Base-by-base conservation (phyloP, 1,140 invertebrate species). In the Nebria ingens region DNA sequence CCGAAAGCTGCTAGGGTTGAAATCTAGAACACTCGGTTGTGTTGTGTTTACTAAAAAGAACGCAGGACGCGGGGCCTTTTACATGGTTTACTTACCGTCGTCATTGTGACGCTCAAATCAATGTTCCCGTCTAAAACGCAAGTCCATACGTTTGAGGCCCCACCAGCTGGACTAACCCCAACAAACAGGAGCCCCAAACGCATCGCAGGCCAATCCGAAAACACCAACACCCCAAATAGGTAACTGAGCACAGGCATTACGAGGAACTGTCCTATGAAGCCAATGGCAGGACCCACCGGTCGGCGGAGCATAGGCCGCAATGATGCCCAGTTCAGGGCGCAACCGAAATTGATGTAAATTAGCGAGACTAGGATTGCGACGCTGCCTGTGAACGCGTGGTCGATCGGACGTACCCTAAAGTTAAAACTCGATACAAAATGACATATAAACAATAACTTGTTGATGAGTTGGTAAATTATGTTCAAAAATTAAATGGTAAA, bases 111-210 rank as follows among this genome's bases (percentile, higher is more conserved):
- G 0, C 89, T 93, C 3, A 97, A 76, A 73, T 92, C 84, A 0
- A 95, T 75, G 74, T 96, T 96, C 3, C 90, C 93, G 23, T 83
- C 86, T 0, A 97, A 70, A 22, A 94, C 78, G 56, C 89, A 80
- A 0, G 91, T 90, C 91, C 93, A 97, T 61, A 95, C 92, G 68
- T 97, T 97, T n/a, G 91, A 95, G 11, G 92, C 90, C 1, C 92
- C 93, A 1, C 93, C 93, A 22, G 87, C 92, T 13, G 93, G 93
- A 55, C 87, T 84, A 50, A 92, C 88, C 1, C 92, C 93, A 1
- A 89, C 89, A 62, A 93, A 90, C 73, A 97, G 97, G 65, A 97
- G 78, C 0, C 93, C 93, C 59, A 96, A 73, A 56, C 85, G 82
- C 76, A 93, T 78, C 56, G 81, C 79, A 17, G 82, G 73, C 53